Base-by-base conservation (phyloP, 2,797 vertebrate genomes). In the Platalea minor region DNA sequence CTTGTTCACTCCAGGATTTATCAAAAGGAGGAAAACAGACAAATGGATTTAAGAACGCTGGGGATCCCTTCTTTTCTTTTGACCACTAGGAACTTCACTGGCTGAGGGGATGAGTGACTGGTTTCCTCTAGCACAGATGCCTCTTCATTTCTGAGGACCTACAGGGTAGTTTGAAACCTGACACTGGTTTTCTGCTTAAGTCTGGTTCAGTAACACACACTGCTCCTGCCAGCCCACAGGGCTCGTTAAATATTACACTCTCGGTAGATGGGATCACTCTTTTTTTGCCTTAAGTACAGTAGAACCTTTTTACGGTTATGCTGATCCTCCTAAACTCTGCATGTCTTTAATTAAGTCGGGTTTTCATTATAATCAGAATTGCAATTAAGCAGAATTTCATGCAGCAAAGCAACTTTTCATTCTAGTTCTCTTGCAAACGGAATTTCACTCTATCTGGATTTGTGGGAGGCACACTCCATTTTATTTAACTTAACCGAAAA, bases 131-230 rank as follows among this genome's bases (percentile, higher is more conserved):
- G 76, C 4, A 95, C 89, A 96, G 72, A 93, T 70, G 76, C 29
- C 87, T 96, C 92, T 94, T 95, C 94, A 96, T 96, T 85, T 64
- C 92, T 63, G 65, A 78, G 61, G 93, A 94, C 94, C 96, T 96
- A 90, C 96, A 89, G 69, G 92, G 91, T 45, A 91, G 94, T 73
- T 53, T 79, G 95, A 94, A 96, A 96, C 59, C 25, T 51, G 91
- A 95, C 65, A 35, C 89, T 41, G 82, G 31, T 79, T 87, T 92
- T 95, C 88, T 95, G 86, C 80, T 48, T 3, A n/a, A 50, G 67
- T 59, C 85, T 85, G 67, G 63, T 41, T 91, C 91, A 96, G 88
- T 53, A 92, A 67, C 67, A n/a, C 53, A 16, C 67, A 85, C 81
- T 10, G 48, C 81, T 78, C 53, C 91, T 96, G 94, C 89, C 92